Percentiles rank a stretch among this genome's conserved stretches.
These are phyloP conservation scores for Carpatolechia fugitivella DNA, from an alignment of 2,888 invertebrate species.

Conservation along the genomic window DNA sequence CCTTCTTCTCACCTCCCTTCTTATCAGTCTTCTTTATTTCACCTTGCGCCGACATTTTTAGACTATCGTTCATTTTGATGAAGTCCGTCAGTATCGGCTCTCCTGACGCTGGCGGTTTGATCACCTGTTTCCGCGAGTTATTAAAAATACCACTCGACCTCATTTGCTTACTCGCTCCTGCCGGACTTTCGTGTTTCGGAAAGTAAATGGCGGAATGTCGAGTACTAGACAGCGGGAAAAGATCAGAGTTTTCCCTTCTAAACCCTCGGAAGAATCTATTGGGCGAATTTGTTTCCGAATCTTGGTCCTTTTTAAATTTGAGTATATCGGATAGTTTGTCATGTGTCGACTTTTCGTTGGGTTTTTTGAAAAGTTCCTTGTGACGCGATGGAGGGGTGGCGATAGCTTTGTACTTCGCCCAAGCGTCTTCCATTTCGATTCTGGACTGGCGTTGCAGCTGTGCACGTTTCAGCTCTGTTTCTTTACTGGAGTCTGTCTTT, in stretches of 20 bases:
- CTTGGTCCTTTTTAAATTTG: constrained; percentile 84
- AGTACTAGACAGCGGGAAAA: constrained; percentile 86
- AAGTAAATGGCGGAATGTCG: constrained; percentile 86
- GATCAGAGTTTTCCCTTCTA: constrained; percentile 90
- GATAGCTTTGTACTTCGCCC: constrained; percentile 65
- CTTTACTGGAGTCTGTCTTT: constrained; percentile 61
- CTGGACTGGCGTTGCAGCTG: constrained; percentile 69
- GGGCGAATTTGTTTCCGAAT: constrained; percentile 84
- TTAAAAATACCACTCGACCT: constrained; percentile 85
- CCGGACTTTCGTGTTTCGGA: constrained; percentile 76
- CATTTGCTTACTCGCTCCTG: constrained; percentile 64
- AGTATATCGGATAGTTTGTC: constrained; percentile 72
- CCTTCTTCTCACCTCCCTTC: constrained; percentile 46
- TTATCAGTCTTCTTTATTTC: constrained; percentile 59
- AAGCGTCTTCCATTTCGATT: constrained; percentile 70
- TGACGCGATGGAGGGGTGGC: constrained; percentile 67
- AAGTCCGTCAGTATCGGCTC: constrained; percentile 87
- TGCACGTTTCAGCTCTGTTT: constrained; percentile 56
- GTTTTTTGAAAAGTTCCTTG: constrained; percentile 59
- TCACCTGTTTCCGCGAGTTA: constrained; percentile 81
- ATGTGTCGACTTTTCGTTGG: constrained; percentile 59
- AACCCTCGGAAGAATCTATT: constrained; percentile 88
- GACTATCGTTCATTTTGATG: constrained; percentile 77
- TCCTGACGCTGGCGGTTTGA: constrained; percentile 68
- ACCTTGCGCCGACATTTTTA: constrained; percentile 67